phyloP scores from a whole-genome alignment of 1,140 invertebrate species.

The Schlechtendalia chinensis region DNA sequence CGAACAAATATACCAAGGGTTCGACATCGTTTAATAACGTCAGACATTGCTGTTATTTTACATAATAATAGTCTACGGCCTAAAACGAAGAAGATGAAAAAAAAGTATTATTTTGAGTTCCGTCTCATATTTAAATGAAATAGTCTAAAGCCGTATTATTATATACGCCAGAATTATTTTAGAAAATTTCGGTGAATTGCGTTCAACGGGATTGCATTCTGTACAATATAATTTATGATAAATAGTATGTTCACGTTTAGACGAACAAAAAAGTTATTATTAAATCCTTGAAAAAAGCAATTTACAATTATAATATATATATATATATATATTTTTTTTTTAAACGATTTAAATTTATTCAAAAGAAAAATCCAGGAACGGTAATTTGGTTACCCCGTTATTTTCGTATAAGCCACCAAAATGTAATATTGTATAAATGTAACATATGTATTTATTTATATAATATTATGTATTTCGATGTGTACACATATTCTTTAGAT shows the following conservation, averaged over 20 bases:
- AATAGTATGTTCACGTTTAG: conserved; percentile 24
- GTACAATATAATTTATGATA: conserved; percentile 2
- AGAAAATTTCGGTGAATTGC: background rate
- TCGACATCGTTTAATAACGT: background rate
- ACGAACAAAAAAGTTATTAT: conserved; percentile 13
- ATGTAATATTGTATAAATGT: too few species aligned
- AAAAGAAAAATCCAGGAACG: background rate
- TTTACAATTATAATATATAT: conserved; percentile 27
- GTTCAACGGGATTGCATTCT: background rate
- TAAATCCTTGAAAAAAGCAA: background rate
- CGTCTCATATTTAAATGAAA: conserved; percentile 3
- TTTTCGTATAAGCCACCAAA: too few species aligned
- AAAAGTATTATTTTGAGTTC: background rate
- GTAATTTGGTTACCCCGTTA: background rate
- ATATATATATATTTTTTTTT: too few species aligned
- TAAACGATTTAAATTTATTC: conserved; percentile 10
- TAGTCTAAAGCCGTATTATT: conserved; percentile 16
- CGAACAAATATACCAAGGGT: background rate
- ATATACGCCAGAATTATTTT: background rate
- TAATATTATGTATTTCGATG: too few species aligned
- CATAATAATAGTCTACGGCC: background rate
- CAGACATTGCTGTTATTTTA: background rate
- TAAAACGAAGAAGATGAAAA: background rate
- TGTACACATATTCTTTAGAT: too few species aligned
- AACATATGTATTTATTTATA: too few species aligned